Evolutionary conservation across 2,797 vertebrate genomes (phyloP).

Genomic region (Siniperca undulata): DNA sequence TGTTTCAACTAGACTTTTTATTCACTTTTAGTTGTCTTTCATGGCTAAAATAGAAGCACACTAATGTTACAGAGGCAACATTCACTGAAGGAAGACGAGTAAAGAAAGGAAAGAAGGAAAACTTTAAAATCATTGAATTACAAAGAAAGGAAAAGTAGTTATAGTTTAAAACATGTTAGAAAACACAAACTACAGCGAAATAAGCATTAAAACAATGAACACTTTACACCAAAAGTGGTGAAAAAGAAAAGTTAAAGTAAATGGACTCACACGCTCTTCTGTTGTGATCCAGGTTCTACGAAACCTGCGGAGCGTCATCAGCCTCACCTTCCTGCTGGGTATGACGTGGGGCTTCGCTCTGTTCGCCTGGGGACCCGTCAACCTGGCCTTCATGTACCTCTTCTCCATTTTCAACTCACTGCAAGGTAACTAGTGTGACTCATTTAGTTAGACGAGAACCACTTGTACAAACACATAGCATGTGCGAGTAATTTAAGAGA

Average conservation of each 20-base stretch:
- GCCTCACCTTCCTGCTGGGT: constrained; percentile 95
- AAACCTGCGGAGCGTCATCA: constrained; percentile 94
- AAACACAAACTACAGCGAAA: too few relatives aligned
- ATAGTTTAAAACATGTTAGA: too few relatives aligned
- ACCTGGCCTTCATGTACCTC: constrained; percentile 92
- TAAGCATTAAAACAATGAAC: too few relatives aligned
- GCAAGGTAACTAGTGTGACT: constrained; percentile 85
- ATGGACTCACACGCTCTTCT: background rate
- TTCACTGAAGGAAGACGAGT: background rate
- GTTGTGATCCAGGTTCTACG: constrained; percentile 82
- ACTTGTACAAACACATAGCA: too few relatives aligned
- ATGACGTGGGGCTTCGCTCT: constrained; percentile 99
- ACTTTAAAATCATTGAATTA: too few relatives aligned
- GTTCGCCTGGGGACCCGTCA: constrained; percentile 94
- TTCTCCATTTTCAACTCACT: constrained; percentile 98
- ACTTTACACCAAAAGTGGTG: background rate
- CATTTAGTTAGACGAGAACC: background rate
- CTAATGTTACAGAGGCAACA: background rate
- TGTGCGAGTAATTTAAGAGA: too few relatives aligned
- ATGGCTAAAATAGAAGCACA: background rate
- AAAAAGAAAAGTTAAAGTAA: background rate
- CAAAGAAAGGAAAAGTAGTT: too few relatives aligned
- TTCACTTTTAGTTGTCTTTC: background rate
- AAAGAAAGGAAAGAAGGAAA: too few relatives aligned
- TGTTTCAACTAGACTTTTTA: background rate